A percentile compares a stretch with the other conserved stretches of the same genome.
Conservation (phyloP, 2,113 vertebrate species). For the Athene noctua region DNA sequence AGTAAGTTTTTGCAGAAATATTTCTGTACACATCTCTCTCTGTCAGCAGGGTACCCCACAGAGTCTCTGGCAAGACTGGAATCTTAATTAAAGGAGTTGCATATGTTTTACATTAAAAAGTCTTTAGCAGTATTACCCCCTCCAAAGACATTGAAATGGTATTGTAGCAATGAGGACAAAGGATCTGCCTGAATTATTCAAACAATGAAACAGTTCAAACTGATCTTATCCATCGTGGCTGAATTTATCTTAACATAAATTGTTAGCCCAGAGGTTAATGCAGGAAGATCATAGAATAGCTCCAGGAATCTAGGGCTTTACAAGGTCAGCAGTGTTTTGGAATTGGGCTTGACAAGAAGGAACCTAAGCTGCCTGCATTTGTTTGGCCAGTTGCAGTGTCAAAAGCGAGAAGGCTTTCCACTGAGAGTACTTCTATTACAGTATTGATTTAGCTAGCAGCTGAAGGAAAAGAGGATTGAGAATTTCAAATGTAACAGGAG, state of each 20-base stretch:
- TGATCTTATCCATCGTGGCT: neutral
- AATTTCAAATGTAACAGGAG: slow-evolving; percentile 60
- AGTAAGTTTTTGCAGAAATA: neutral
- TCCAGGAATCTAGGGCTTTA: neutral
- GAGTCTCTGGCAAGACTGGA: neutral
- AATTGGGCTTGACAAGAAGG: neutral
- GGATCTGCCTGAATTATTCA: neutral
- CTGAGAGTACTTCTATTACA: slow-evolving; percentile 65
- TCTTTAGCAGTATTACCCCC: neutral
- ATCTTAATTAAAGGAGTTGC: neutral
- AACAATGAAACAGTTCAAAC: neutral
- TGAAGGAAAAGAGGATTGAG: slow-evolving; percentile 2
- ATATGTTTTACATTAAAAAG: neutral
- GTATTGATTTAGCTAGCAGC: slow-evolving; percentile 68
- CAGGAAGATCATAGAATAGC: neutral
- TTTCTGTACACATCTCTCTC: neutral
- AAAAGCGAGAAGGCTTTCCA: slow-evolving; percentile 50
- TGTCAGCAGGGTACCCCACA: neutral
- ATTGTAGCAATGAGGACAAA: neutral
- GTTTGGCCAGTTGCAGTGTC: slow-evolving; percentile 69
- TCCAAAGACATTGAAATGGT: neutral
- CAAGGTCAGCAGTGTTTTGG: neutral
- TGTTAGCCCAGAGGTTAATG: slow-evolving; percentile 1
- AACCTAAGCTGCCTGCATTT: slow-evolving; percentile 55
- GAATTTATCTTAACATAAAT: neutral